Evolutionary conservation across 2,888 invertebrate genomes (phyloP).

Genomic region (Bursaphelenchus okinawaensis): DNA sequence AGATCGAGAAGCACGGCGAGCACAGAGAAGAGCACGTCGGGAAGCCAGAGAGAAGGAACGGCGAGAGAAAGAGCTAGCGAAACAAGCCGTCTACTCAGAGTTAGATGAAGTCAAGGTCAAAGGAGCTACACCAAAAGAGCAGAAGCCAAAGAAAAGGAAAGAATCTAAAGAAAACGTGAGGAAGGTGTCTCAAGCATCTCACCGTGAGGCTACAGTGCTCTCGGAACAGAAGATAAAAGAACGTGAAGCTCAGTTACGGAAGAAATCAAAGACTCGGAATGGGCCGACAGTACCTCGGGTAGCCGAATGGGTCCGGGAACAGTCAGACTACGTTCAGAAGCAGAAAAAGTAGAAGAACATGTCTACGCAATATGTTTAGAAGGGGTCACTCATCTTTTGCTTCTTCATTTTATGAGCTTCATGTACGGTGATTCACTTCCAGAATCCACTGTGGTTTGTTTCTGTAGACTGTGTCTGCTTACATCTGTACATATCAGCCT

Average conservation of each 20-base stretch:
- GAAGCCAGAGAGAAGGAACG: constrained; percentile 4
- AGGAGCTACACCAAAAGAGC: background rate
- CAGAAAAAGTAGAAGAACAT: constrained; percentile 17
- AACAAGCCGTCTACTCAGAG: background rate
- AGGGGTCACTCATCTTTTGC: no score
- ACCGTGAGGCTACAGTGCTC: background rate
- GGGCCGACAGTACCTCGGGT: constrained; percentile 29
- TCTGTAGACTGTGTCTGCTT: no score
- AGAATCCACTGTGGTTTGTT: no score
- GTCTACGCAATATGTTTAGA: no score
- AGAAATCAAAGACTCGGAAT: constrained; percentile 1
- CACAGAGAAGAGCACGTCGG: constrained; percentile 40
- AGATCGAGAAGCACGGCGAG: constrained; percentile 49
- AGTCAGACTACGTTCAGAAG: constrained; percentile 40
- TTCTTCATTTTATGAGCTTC: no score
- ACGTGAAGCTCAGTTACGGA: background rate
- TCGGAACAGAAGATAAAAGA: background rate
- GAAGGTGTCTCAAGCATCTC: background rate
- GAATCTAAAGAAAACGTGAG: background rate
- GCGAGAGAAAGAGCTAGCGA: constrained; percentile 19
- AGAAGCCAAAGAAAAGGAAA: background rate
- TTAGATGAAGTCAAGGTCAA: background rate
- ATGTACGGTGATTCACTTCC: no score
- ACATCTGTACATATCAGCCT: no score
- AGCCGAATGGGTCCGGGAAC: constrained; percentile 49